A percentile compares a stretch with the other conserved stretches of the same genome.
phyloP scores from a whole-genome alignment of 1,140 invertebrate genomes.

The Pogonus chalceus region DNA sequence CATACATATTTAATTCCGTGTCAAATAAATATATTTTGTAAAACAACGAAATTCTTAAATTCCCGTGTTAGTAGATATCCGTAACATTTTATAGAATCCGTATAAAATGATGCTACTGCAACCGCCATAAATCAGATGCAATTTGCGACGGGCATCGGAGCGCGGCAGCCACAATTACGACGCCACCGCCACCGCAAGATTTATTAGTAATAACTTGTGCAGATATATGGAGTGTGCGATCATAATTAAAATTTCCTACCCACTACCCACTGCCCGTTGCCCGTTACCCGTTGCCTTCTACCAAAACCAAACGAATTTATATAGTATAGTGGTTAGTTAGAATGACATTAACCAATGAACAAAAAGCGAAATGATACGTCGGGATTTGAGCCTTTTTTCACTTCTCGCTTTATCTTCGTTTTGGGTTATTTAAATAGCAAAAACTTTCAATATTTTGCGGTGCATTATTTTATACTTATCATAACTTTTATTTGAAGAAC shows the following conservation, averaged over 20 bases:
- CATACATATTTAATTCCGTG: too few relatives aligned
- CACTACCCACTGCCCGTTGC: background rate
- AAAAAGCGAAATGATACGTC: background rate
- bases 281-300: background rate
- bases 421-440: too few relatives aligned
- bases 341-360: background rate
- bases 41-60: too few relatives aligned
- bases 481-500: too few relatives aligned
- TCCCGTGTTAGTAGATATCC: too few relatives aligned
- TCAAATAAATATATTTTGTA: too few relatives aligned
- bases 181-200: conserved; percentile 1
- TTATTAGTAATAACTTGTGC: conserved; percentile 18
- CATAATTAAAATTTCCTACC: conserved; percentile 8
- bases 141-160: conserved; percentile 13
- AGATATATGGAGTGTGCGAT: conserved; percentile 8
- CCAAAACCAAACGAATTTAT: background rate
- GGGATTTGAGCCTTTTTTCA: too few relatives aligned
- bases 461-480: too few relatives aligned
- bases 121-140: conserved; percentile 16
- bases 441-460: too few relatives aligned
- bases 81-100: too few relatives aligned
- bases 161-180: conserved; percentile 14
- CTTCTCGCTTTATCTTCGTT: too few relatives aligned
- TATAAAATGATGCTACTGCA: background rate
- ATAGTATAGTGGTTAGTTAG: too few relatives aligned